A percentile compares a stretch with the other conserved stretches of the same genome.
Conservation (phyloP, 2,797 vertebrate genomes). For the Bovichtus diacanthus region DNA sequence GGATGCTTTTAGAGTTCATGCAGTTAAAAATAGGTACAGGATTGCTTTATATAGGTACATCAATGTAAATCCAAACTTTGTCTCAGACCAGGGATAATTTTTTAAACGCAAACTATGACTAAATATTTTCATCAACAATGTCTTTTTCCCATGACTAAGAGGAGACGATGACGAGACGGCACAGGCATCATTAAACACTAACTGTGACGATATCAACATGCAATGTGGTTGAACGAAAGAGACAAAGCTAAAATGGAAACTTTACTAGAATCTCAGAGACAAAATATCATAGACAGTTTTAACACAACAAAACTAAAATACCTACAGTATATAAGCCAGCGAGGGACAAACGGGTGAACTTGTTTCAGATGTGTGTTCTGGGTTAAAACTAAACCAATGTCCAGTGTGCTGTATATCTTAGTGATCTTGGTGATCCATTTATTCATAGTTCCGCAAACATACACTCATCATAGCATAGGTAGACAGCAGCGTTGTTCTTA, state of each 20-base stretch:
- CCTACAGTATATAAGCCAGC: neutral
- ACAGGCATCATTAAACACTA: too few species aligned
- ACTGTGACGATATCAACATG: too few species aligned
- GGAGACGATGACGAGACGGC: too few species aligned
- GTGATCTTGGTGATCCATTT: neutral
- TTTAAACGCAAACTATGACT: too few species aligned
- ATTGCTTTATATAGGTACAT: neutral
- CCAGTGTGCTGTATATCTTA: neutral
- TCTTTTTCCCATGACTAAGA: too few species aligned
- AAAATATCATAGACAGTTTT: too few species aligned
- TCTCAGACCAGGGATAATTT: too few species aligned
- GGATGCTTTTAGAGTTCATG: conserved; percentile 7
- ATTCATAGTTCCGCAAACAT: neutral
- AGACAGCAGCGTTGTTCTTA: neutral
- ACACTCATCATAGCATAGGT: neutral
- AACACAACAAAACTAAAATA: neutral
- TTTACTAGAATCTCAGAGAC: too few species aligned
- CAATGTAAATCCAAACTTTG: neutral
- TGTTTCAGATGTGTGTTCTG: neutral
- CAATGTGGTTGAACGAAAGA: too few species aligned
- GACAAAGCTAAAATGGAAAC: too few species aligned
- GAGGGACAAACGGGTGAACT: neutral
- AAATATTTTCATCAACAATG: too few species aligned
- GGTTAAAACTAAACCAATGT: neutral
- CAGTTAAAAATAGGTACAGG: neutral